phyloP scores from a whole-genome alignment of 2,888 invertebrate genomes.

The Drosophila paracracens region DNA sequence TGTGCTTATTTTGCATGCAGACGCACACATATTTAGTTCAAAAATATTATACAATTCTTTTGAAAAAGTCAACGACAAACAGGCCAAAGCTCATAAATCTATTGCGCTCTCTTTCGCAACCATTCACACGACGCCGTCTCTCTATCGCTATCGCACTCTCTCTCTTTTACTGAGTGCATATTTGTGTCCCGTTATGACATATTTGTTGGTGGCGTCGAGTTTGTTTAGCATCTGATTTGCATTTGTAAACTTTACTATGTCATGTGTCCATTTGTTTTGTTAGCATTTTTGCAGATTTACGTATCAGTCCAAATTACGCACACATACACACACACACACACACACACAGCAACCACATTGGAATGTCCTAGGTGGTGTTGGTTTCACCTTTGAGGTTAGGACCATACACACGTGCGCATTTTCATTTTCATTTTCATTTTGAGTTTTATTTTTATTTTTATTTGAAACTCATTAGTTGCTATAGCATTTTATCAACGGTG shows the following conservation, averaged over 20 bases:
- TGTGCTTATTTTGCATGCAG: slow-evolving; percentile 69
- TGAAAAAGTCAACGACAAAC: slow-evolving; percentile 76
- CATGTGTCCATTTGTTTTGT: slow-evolving; percentile 67
- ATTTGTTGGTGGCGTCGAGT: slow-evolving; percentile 77
- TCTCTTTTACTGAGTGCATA: slow-evolving; percentile 48
- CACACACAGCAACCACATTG: background rate
- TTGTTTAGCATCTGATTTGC: slow-evolving; percentile 79
- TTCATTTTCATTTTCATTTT: slow-evolving; percentile 15
- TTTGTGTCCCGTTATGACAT: slow-evolving; percentile 73
- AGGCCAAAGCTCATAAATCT: slow-evolving; percentile 72
- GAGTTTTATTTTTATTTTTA: slow-evolving; percentile 55
- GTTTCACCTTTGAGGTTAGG: slow-evolving; percentile 40
- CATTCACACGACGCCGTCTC: background rate
- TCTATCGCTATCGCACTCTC: background rate
- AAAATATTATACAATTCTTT: slow-evolving; percentile 78
- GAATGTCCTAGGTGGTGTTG: background rate
- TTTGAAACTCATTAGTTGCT: slow-evolving; percentile 76
- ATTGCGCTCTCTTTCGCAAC: slow-evolving; percentile 26
- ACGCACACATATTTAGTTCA: slow-evolving; percentile 62
- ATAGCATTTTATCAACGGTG: slow-evolving; percentile 57
- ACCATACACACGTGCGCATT: slow-evolving; percentile 30
- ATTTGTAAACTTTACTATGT: slow-evolving; percentile 77
- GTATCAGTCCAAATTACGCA: slow-evolving; percentile 58
- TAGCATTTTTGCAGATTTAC: slow-evolving; percentile 68
- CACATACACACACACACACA: background rate